Evolutionary conservation across 2,888 invertebrate species (phyloP).

Genomic region (Tupiocoris notatus): DNA sequence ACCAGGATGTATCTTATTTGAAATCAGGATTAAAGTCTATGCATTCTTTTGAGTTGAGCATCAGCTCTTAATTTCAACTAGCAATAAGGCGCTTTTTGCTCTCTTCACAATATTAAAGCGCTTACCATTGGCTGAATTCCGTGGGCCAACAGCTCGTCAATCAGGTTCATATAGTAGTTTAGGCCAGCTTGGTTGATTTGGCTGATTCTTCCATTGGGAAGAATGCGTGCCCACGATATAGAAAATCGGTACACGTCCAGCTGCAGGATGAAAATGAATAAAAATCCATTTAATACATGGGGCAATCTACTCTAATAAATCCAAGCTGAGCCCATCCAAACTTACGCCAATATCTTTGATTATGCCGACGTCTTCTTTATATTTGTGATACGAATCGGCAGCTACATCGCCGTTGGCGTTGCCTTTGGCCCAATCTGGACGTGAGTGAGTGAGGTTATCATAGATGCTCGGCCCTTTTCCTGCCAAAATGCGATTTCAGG

Average conservation of each 20-base stretch:
- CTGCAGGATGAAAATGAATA: conserved; percentile 27
- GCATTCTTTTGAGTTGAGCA: no score
- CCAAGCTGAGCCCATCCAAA: not conserved
- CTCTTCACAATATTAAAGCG: no score
- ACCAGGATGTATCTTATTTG: no score
- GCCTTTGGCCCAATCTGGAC: conserved; percentile 59
- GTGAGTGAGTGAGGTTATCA: conserved; percentile 64
- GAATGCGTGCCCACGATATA: conserved; percentile 71
- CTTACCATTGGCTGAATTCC: not conserved
- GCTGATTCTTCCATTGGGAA: conserved; percentile 68
- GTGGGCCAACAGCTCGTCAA: conserved; percentile 64
- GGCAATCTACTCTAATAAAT: not conserved
- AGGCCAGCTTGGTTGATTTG: conserved; percentile 69
- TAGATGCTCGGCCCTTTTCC: conserved; percentile 67
- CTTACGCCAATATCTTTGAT: conserved; percentile 59
- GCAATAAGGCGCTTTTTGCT: no score
- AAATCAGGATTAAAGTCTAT: no score
- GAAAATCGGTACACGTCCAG: conserved; percentile 68
- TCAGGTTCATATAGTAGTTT: conserved; percentile 72
- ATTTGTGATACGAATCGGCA: conserved; percentile 66
- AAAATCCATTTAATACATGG: not conserved
- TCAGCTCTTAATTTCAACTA: no score
- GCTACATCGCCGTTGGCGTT: conserved; percentile 63
- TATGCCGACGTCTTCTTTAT: conserved; percentile 62
- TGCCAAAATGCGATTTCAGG: no score